These are phyloP conservation scores for Chrysemys picta DNA, from an alignment of 2,113 vertebrate genomes.

Conservation along the genomic window DNA sequence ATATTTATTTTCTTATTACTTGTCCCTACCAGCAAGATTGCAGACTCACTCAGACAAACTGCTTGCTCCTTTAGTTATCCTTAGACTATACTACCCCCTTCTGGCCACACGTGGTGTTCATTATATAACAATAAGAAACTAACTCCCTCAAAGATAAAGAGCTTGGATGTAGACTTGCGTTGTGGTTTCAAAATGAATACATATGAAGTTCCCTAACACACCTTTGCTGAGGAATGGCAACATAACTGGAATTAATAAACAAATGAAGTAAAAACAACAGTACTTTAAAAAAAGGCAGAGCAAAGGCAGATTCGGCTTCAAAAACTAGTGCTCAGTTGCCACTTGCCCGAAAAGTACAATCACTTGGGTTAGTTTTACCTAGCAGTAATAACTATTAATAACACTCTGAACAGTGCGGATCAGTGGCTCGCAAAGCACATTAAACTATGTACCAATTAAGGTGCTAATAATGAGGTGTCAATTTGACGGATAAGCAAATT, in stretches of 20 bases:
- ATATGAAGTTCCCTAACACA: fast-evolving
- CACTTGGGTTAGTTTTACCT: background rate
- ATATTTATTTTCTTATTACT: background rate
- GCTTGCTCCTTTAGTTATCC: background rate
- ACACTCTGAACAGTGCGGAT: background rate
- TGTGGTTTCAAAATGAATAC: background rate
- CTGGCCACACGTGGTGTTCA: constrained; percentile 53
- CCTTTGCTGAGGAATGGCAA: background rate
- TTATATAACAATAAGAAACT: background rate
- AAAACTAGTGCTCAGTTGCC: background rate
- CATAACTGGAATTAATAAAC: background rate
- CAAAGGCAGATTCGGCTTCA: background rate
- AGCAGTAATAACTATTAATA: background rate
- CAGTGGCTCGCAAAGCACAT: constrained; percentile 35
- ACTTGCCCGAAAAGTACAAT: background rate
- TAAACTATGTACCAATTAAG: constrained; percentile 16
- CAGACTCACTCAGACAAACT: background rate
- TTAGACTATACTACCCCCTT: constrained; percentile 71
- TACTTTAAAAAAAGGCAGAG: background rate
- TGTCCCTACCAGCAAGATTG: background rate
- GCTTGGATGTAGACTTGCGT: background rate
- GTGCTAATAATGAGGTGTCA: constrained; percentile 26
- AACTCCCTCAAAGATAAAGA: background rate
- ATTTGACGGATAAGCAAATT: constrained; percentile 19
- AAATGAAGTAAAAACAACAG: background rate